A percentile compares a stretch with the other conserved stretches of the same genome.
Conservation (phyloP, 2,113 vertebrate genomes). For the Charadrius vociferus region DNA sequence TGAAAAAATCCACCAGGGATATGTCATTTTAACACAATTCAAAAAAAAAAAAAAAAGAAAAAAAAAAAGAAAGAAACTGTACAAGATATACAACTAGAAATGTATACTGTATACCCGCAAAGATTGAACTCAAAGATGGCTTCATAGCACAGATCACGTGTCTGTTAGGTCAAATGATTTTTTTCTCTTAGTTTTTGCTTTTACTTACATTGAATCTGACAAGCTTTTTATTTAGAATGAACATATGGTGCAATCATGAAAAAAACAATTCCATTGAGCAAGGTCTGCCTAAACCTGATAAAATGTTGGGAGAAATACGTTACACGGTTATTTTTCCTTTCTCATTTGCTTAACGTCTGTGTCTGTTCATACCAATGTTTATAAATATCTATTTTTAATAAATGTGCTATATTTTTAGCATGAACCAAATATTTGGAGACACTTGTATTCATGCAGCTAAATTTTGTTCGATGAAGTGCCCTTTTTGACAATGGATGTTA, state of each 20-base stretch:
- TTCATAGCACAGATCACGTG: slow-evolving; percentile 32
- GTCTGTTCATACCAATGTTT: slow-evolving; percentile 79
- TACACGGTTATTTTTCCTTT: slow-evolving; percentile 64
- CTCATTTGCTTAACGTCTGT: slow-evolving; percentile 69
- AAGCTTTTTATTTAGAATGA: slow-evolving; percentile 33
- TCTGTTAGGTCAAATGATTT: slow-evolving; percentile 1
- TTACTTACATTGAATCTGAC: slow-evolving; percentile 39
- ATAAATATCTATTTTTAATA: slow-evolving; percentile 87
- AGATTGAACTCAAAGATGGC: slow-evolving; percentile 51
- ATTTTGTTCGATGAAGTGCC: slow-evolving; percentile 55
- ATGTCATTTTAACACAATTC: not conserved
- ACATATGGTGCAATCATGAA: slow-evolving; percentile 40
- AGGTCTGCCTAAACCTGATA: slow-evolving; percentile 55
- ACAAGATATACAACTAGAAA: slow-evolving; percentile 44
- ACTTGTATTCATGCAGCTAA: slow-evolving; percentile 51
- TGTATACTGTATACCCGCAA: slow-evolving; percentile 21
- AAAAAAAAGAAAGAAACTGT: not conserved
- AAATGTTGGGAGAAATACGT: slow-evolving; percentile 60
- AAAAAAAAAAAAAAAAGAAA: not conserved
- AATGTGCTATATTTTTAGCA: slow-evolving; percentile 87
- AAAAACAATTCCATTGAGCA: slow-evolving; percentile 17
- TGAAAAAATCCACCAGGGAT: slow-evolving; percentile 6
- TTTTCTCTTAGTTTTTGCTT: slow-evolving; percentile 22
- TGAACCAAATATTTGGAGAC: slow-evolving; percentile 77
- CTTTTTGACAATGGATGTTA: slow-evolving; percentile 22